Percentiles rank a stretch among this genome's conserved stretches.
Conservation (phyloP, 1,140 invertebrate genomes). For the Orussus abietinus region DNA sequence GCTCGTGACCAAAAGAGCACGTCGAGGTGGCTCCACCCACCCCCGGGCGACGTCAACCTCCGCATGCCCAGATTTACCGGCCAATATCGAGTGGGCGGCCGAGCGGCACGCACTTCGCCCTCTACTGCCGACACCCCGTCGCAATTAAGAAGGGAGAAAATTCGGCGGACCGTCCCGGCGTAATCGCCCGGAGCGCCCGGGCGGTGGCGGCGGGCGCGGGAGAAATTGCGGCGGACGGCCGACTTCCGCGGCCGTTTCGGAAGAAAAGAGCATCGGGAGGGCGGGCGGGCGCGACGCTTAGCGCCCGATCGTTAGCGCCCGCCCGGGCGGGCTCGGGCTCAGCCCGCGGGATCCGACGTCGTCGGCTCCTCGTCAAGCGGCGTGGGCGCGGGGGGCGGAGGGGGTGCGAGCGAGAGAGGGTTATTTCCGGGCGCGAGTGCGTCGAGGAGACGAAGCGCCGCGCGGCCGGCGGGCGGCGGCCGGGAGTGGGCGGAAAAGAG, state of each 20-base stretch:
- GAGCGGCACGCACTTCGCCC: no score
- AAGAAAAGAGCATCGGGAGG: not conserved
- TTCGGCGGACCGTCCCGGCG: no score
- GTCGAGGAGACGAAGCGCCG: constrained; percentile 16
- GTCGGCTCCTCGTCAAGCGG: constrained; percentile 25
- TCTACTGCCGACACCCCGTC: no score
- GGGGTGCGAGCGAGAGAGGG: constrained; percentile 28
- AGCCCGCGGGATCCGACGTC: constrained; percentile 24
- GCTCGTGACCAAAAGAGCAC: no score
- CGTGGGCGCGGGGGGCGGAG: constrained; percentile 22
- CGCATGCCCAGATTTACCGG: no score
- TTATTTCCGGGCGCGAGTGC: constrained; percentile 25
- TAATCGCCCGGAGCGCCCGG: no score
- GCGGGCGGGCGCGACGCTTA: constrained; percentile 6
- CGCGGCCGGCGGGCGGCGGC: not conserved
- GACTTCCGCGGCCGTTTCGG: constrained; percentile 2
- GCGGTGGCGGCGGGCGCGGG: not conserved
- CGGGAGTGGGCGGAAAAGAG: constrained; percentile 16
- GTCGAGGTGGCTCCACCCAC: no score
- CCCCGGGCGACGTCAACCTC: no score
- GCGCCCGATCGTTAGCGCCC: no score
- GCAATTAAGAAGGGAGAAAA: no score
- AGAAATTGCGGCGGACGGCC: not conserved
- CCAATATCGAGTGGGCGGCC: no score
- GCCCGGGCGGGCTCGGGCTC: no score